Evolutionary conservation across 2,888 invertebrate species (phyloP).

Genomic region (Caenorhabditis plicata): DNA sequence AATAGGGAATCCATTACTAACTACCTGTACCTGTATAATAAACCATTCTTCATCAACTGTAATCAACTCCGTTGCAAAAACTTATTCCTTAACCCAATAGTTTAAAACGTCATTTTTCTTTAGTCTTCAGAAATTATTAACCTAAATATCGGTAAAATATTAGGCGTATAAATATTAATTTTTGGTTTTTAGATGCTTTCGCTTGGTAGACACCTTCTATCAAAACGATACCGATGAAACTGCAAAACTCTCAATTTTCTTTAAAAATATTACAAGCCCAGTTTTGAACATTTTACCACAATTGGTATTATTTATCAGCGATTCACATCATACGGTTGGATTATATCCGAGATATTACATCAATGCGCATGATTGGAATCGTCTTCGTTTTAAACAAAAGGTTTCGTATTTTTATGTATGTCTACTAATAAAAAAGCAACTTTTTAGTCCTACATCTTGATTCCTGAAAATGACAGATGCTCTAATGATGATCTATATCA

Average conservation of each 20-base stretch:
- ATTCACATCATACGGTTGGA: constrained; percentile 28
- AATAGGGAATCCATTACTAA: too few species aligned
- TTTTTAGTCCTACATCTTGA: constrained; percentile 9
- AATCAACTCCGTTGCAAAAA: too few species aligned
- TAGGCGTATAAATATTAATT: too few species aligned
- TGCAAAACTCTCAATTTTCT: constrained; percentile 34
- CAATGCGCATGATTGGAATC: constrained; percentile 41
- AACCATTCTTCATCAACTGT: too few species aligned
- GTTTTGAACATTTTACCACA: constrained; percentile 31
- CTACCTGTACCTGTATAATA: too few species aligned
- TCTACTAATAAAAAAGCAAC: not conserved
- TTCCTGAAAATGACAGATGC: constrained; percentile 14
- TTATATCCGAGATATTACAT: constrained; percentile 40
- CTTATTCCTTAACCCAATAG: too few species aligned
- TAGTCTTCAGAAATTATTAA: too few species aligned
- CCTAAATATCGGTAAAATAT: too few species aligned
- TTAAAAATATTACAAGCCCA: constrained; percentile 39
- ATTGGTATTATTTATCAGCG: constrained; percentile 37
- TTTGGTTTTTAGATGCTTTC: constrained; percentile 38
- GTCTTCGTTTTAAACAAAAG: constrained; percentile 30
- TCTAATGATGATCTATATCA: constrained; percentile 23
- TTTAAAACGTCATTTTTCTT: too few species aligned
- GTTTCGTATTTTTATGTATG: not conserved
- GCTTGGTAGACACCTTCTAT: constrained; percentile 32
- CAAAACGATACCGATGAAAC: constrained; percentile 44